phyloP scores from a whole-genome alignment of 2,888 invertebrate genomes.

The Ditula angustiorana region DNA sequence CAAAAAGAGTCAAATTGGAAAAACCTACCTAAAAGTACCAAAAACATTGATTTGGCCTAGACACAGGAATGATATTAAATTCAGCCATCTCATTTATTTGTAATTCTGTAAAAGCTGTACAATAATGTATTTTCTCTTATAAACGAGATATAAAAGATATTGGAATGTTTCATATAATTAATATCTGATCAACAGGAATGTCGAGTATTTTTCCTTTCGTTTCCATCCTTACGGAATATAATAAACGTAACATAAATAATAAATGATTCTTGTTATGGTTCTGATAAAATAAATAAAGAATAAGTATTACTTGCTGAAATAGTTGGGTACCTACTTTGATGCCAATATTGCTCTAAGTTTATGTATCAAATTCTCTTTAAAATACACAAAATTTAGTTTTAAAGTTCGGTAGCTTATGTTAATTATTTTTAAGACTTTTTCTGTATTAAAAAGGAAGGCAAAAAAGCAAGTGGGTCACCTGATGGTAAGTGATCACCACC shows the following conservation, averaged over 20 bases:
- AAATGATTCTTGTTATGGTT: neutral
- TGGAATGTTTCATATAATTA: conserved; percentile 17
- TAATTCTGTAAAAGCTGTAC: neutral
- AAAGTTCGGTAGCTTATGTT: too few species aligned
- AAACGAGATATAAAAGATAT: conserved; percentile 1
- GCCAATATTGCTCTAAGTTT: too few species aligned
- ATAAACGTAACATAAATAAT: conserved; percentile 10
- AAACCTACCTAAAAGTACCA: too few species aligned
- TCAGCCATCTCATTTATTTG: neutral
- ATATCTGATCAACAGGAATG: conserved; percentile 9
- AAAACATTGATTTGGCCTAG: neutral
- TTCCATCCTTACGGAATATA: neutral
- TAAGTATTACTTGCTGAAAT: neutral
- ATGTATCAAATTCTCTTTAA: too few species aligned
- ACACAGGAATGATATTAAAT: neutral
- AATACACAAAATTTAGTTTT: too few species aligned
- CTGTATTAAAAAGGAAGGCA: too few species aligned
- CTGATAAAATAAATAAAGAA: conserved; percentile 2
- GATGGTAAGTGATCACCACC: too few species aligned
- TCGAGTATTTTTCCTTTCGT: neutral
- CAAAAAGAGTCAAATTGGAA: too few species aligned
- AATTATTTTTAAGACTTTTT: too few species aligned
- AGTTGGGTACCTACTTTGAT: neutral
- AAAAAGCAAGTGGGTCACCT: too few species aligned
- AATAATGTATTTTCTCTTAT: neutral